phyloP scores from a whole-genome alignment of 2,888 invertebrate species.

The Melanophora roralis region DNA sequence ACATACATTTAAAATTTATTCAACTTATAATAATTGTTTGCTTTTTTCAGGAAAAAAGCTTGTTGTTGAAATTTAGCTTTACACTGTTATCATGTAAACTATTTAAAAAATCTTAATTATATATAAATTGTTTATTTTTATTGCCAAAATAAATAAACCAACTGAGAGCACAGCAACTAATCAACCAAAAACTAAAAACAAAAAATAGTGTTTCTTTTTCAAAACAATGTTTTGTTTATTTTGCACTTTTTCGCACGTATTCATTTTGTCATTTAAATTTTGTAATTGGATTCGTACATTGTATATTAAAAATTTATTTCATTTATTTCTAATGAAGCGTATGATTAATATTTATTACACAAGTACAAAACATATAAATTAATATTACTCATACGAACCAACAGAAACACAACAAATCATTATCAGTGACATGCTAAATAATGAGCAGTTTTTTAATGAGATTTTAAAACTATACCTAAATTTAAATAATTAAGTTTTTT shows the following conservation, averaged over 20 bases:
- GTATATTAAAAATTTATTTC: slow-evolving; percentile 34
- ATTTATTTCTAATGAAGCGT: slow-evolving; percentile 45
- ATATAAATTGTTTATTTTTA: slow-evolving; percentile 23
- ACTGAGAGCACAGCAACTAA: slow-evolving; percentile 6
- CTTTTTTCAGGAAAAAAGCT: slow-evolving; percentile 44
- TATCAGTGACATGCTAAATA: not conserved
- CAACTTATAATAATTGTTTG: slow-evolving; percentile 36
- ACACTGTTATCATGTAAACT: slow-evolving; percentile 17
- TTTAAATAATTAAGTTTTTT: too few species aligned
- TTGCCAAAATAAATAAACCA: slow-evolving; percentile 10
- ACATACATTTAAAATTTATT: too few species aligned
- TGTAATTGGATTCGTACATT: slow-evolving; percentile 44
- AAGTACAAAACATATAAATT: slow-evolving; percentile 36
- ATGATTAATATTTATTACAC: slow-evolving; percentile 51
- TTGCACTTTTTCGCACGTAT: not conserved
- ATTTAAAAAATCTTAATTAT: not conserved
- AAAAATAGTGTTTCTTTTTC: not conserved
- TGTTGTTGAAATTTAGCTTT: slow-evolving; percentile 50
- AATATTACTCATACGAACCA: slow-evolving; percentile 42
- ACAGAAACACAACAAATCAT: not conserved
- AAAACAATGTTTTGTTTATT: not conserved
- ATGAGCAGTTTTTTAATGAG: too few species aligned
- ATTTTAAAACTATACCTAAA: too few species aligned
- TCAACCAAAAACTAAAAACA: not conserved
- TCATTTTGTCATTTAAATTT: slow-evolving; percentile 15